Base-by-base conservation (phyloP, 2,113 vertebrate genomes). In the Odobenus rosmarus region DNA sequence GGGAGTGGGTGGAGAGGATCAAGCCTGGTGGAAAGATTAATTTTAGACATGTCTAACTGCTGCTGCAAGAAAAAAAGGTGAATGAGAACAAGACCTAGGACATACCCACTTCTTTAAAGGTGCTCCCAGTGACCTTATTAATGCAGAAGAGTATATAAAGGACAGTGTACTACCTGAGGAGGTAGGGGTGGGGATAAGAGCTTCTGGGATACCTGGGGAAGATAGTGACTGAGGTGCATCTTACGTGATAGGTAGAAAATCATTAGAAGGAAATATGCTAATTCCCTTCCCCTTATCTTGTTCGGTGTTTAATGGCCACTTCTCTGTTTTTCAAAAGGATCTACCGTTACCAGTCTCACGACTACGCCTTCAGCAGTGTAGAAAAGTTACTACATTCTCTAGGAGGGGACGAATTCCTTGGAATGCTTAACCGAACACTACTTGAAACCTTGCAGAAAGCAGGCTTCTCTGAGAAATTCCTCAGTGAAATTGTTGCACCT, bases 311-410 rank as follows among this genome's bases (percentile, higher is more conserved):
- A 96, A 93, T 69, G 74, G 31, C 1, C 24, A 18, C 42, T 93
- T 93, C 89, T 33, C 0, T 76, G 77, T 88, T 93, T 19, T 18
- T 72, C 28, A 42, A 4, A 98, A 99, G 99, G 98, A 99, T 99
- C 98, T 99, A 99, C 97, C 99, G 99, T 97, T 99, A 99, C 97
- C 99, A 99, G 98, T 99, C 99, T 89, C 99, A 99, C 0, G 99
- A 99, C 28, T 99, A 99, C 11, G 99, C 99, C 39, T 99, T 99
- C 99, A 99, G 99, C 96, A 99, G 96, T 4, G 99, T 99, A 18
- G 99, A 99, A 93, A 98, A 90, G 51, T 98, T 99, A 61, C 94
- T 99, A 21, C 99, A 99, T 0, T 99, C 99, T 33, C 99, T 99
- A 57, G 99, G 99, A 4, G 99, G 99, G 1, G 96, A 99, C 0